A percentile compares a stretch with the other conserved stretches of the same genome.
Evolutionary conservation across 2,797 vertebrate genomes (phyloP).

Genomic region (Oreochromis grahami): DNA sequence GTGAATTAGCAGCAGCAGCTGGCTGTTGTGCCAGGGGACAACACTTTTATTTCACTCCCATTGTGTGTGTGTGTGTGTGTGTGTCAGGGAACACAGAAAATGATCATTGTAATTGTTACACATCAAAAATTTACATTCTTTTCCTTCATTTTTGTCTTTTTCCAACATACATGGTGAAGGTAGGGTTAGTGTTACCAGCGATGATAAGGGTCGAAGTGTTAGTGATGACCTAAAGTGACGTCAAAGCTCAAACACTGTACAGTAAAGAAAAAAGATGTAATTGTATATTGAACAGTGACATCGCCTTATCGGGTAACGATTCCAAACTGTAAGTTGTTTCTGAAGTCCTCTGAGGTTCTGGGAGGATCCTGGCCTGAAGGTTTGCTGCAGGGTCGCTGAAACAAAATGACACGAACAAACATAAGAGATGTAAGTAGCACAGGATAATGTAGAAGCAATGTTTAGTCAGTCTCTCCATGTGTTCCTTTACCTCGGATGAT

Average conservation of each 20-base stretch:
- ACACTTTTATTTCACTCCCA: neutral
- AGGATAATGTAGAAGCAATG: neutral
- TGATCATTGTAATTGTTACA: neutral
- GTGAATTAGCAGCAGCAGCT: neutral
- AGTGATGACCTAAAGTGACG: neutral
- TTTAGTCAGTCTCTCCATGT: neutral
- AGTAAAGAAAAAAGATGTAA: neutral
- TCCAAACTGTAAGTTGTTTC: neutral
- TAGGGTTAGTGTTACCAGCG: neutral
- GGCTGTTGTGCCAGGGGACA: neutral
- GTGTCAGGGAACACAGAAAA: neutral
- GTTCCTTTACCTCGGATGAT: neutral
- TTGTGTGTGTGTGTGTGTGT: neutral
- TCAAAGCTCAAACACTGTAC: neutral
- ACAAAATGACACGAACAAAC: neutral
- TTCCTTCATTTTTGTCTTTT: neutral
- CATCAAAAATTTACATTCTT: neutral
- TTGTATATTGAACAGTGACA: neutral
- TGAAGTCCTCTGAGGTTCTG: neutral
- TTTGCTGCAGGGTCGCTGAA: neutral
- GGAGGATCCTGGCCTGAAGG: neutral
- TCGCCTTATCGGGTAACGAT: neutral
- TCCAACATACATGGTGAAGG: neutral
- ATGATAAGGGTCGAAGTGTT: neutral
- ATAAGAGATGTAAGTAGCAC: neutral